Base-by-base conservation (phyloP, 2,797 vertebrate genomes). In the Tapirus indicus region DNA sequence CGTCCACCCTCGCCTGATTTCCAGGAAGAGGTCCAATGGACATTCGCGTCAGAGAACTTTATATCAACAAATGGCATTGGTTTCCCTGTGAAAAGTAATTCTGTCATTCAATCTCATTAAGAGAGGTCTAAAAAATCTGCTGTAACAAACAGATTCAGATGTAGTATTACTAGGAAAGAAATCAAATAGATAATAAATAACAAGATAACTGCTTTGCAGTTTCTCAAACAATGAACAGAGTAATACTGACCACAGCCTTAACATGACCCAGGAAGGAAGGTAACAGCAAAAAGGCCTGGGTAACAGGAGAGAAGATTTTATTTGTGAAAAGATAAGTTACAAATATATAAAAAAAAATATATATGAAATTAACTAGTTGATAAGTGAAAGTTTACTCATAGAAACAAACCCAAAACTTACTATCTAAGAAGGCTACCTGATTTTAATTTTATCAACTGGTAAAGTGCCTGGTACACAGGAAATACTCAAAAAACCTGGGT, bases 291-390 rank as follows among this genome's bases (percentile, higher is more conserved):
- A 91, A 87, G 47, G 9, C 14, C 38, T 82, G 44, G 32, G 35
- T 60, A 91, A 86, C 4, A 88, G 41, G 23, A 90, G 16, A 69
- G 0, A 78, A 52, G 35, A 75, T 60, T 93, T 92, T 38, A 60
- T 80, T 47, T 78, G 21, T 74, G 32, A 97, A 89, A 91, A 91
- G 27, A 49, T 88, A 94, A 82, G 71, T 72, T 58, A 96, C 7
- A 66, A 91, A 95, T 47, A 58, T 58, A n/a, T n/a, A n/a, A n/a
- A n/a, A n/a, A n/a, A n/a, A n/a, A n/a, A 6, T 29, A 68, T 52
- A 75, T 66, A 52, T 68, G 44, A 87, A 74, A 88, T 85, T 56
- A 92, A 77, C 69, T 58, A 62, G 32, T 54, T 56, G 56, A 90
- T 58, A 88, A 47, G 8, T 62, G 38, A 93, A 87, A 35, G 0